These are phyloP conservation scores for Noctilio leporinus DNA, from an alignment of 2,113 vertebrate species.

Conservation along the genomic window DNA sequence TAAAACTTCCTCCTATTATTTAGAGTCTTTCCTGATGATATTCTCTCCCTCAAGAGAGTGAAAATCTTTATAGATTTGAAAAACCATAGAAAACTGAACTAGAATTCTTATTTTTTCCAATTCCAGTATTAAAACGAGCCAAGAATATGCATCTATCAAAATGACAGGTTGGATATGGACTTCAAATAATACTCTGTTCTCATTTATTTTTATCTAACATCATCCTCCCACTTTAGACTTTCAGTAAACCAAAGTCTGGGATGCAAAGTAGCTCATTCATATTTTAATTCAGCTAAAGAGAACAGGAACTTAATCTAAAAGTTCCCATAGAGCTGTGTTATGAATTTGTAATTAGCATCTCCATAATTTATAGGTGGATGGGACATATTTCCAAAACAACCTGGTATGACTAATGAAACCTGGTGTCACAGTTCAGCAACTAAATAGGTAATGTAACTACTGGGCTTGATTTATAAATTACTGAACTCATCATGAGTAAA, in stretches of 20 bases:
- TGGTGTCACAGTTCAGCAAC: constrained; percentile 46
- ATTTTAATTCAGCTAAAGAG: constrained; percentile 62
- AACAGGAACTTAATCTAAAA: constrained; percentile 54
- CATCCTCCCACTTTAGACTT: constrained; percentile 57
- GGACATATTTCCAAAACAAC: constrained; percentile 66
- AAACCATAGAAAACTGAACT: constrained; percentile 34
- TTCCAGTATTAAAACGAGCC: constrained; percentile 63
- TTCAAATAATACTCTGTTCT: constrained; percentile 67
- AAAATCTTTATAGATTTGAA: constrained; percentile 42
- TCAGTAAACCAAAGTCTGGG: constrained; percentile 49
- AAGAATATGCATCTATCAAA: constrained; percentile 69
- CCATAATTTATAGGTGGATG: constrained; percentile 62
- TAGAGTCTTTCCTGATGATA: not conserved
- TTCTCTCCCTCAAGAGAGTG: not conserved
- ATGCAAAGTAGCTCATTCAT: constrained; percentile 51
- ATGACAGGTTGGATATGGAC: constrained; percentile 58
- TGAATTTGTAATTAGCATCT: constrained; percentile 52
- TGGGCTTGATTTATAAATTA: constrained; percentile 65
- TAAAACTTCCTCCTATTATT: not conserved
- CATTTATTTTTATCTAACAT: constrained; percentile 21
- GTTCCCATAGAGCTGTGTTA: constrained; percentile 19
- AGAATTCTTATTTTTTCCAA: constrained; percentile 46
- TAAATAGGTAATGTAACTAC: constrained; percentile 46
- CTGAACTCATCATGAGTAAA: not conserved
- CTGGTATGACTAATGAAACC: constrained; percentile 59